phyloP scores from a whole-genome alignment of 1,140 invertebrate genomes.

The Oscheius sp. region DNA sequence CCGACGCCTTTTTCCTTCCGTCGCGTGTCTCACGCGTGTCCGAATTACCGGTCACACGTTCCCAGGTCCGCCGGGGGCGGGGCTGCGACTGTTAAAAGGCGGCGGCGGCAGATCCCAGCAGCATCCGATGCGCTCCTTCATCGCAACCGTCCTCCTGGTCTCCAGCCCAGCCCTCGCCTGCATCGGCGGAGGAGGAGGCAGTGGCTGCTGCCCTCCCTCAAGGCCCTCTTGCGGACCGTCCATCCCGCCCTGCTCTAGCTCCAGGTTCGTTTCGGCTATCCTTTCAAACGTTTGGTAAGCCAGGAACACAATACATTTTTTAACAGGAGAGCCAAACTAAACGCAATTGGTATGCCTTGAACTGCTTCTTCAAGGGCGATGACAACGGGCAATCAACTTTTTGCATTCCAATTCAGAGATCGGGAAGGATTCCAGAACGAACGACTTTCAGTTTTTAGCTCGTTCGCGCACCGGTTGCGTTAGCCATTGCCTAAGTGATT shows the following conservation, averaged over 20 bases:
- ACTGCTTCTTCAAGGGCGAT: neutral
- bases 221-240: constrained; percentile 16
- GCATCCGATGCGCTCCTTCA: constrained; percentile 5
- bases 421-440: constrained; percentile 15
- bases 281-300: neutral
- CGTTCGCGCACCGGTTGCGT: neutral
- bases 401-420: neutral
- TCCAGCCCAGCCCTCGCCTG: constrained; percentile 26
- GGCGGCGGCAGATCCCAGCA: neutral
- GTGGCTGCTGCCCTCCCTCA: constrained; percentile 30
- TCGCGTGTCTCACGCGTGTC: neutral
- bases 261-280: constrained; percentile 18
- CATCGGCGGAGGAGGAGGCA: constrained; percentile 28
- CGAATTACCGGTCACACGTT: constrained; percentile 6
- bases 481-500: too few relatives aligned
- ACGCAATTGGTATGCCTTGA: neutral
- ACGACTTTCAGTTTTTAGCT: neutral
- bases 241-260: constrained; percentile 35
- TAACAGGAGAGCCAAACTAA: neutral
- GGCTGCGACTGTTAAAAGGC: neutral
- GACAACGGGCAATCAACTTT: neutral
- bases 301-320: neutral
- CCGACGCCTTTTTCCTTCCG: too few relatives aligned
- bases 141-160: constrained; percentile 23
- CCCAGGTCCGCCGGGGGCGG: neutral